Conservation (phyloP, 2,113 vertebrate genomes). For the Brienomyrus brachyistius region DNA sequence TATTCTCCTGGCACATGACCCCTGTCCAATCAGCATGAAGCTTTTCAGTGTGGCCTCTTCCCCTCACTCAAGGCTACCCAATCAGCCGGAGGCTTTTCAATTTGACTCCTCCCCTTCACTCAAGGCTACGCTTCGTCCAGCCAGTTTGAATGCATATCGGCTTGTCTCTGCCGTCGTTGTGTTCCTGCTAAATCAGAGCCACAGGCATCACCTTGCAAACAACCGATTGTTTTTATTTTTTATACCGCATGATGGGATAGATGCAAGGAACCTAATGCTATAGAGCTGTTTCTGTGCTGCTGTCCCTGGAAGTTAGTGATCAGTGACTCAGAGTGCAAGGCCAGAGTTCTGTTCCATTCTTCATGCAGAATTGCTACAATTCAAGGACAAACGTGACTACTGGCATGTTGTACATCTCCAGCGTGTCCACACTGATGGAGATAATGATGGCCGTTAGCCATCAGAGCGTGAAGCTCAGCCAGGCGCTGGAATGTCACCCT, state of each 20-base stretch:
- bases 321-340: neutral
- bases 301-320: neutral
- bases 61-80: neutral
- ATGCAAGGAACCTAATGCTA: neutral
- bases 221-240: neutral
- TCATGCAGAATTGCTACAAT: neutral
- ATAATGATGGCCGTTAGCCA: neutral
- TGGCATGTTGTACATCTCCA: neutral
- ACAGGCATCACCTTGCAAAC: neutral
- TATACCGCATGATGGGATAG: neutral
- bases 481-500: conserved; percentile 39
- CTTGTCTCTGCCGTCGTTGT: neutral
- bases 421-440: neutral
- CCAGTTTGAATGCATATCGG: neutral
- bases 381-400: neutral
- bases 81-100: neutral
- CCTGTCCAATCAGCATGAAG: neutral
- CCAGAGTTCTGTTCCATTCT: neutral
- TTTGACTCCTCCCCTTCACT: neutral
- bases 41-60: neutral
- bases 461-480: conserved; percentile 10
- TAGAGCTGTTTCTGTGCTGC: neutral
- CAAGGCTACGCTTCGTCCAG: neutral
- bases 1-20: neutral
- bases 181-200: neutral